Evolutionary conservation across 2,113 vertebrate genomes (phyloP).

Genomic region (Callorhinus ursinus): DNA sequence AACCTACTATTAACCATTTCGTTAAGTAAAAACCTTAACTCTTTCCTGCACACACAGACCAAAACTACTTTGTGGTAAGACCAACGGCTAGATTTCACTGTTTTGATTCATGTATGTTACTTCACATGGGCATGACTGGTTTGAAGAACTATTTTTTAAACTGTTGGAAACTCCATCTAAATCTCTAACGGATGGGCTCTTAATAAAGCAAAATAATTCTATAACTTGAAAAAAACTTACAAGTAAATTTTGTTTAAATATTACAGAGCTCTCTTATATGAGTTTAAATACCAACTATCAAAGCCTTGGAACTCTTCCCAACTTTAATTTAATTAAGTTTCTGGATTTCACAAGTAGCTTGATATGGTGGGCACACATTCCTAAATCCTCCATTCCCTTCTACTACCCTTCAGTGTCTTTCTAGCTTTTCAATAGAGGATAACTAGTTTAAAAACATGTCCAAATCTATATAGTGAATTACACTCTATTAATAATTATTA

Average conservation of each 20-base stretch:
- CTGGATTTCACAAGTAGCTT: background rate
- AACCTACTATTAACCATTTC: conserved; percentile 72
- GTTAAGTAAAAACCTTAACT: conserved; percentile 80
- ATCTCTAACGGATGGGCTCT: conserved; percentile 76
- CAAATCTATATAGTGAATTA: background rate
- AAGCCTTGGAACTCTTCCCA: background rate
- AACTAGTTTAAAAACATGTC: conserved; percentile 9
- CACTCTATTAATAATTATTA: background rate
- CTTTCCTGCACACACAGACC: conserved; percentile 89
- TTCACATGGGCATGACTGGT: conserved; percentile 74
- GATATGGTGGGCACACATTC: background rate
- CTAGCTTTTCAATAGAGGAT: background rate
- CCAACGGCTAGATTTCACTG: conserved; percentile 83
- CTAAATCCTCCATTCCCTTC: background rate
- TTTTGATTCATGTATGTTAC: conserved; percentile 76
- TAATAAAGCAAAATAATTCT: conserved; percentile 55
- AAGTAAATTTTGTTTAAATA: background rate
- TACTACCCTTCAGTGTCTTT: background rate
- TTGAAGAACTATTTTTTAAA: conserved; percentile 83
- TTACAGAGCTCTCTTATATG: background rate
- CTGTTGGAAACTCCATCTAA: conserved; percentile 82
- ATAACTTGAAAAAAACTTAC: conserved; percentile 40
- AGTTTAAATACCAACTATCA: background rate
- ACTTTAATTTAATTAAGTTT: background rate
- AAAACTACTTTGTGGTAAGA: conserved; percentile 88